These are phyloP conservation scores for Anguilla marmorata DNA, from an alignment of 2,797 vertebrate species.

Conservation along the genomic window DNA sequence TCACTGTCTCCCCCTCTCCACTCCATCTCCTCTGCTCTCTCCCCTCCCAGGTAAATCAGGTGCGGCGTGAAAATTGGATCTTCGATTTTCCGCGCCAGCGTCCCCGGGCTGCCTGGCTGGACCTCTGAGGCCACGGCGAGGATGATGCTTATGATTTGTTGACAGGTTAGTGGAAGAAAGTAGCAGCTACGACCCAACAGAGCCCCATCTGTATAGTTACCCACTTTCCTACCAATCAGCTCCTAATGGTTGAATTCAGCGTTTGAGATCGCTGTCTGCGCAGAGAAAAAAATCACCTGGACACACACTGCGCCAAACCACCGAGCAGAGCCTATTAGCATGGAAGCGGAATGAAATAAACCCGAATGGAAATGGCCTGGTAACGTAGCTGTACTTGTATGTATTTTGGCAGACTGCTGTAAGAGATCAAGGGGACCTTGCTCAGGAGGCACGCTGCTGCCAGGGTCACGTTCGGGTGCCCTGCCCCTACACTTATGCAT, in stretches of 20 bases:
- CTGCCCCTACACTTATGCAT: too few species aligned
- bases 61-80: conserved; percentile 70
- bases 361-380: neutral
- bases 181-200: conserved; percentile 60
- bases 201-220: neutral
- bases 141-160: conserved; percentile 77
- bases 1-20: conserved; percentile 8
- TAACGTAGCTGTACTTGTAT: neutral
- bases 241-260: neutral
- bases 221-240: neutral
- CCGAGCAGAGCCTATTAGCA: neutral
- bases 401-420: neutral
- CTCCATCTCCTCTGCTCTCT: neutral
- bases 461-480: too few species aligned
- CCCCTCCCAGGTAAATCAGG: conserved; percentile 60
- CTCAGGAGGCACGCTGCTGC: neutral
- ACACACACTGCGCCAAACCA: neutral
- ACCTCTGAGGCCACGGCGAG: conserved; percentile 64
- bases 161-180: conserved; percentile 65
- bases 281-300: neutral
- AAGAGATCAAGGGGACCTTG: neutral
- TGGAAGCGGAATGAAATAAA: neutral
- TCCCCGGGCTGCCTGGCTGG: conserved; percentile 44
- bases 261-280: neutral
- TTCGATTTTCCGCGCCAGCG: conserved; percentile 63